Conservation (phyloP, 1,140 invertebrate genomes). For the Drosophila erecta region DNA sequence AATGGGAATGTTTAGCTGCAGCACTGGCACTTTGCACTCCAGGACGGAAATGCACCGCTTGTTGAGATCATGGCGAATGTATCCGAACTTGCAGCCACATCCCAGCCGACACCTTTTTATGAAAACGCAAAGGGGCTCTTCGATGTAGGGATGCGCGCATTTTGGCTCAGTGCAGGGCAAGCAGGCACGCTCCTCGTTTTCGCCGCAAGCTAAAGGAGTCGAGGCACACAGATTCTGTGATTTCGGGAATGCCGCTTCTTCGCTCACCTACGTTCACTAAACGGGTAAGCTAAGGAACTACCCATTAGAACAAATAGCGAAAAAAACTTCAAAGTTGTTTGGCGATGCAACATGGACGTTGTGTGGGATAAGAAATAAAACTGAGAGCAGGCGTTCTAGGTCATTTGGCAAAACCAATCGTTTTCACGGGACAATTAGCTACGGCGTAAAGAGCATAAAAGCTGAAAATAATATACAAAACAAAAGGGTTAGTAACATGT, state of each 20-base stretch:
- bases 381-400: conserved; percentile 10
- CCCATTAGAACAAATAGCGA: conserved; percentile 6
- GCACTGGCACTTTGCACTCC: conserved; percentile 5
- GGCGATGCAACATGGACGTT: conserved; percentile 7
- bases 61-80: conserved; percentile 39
- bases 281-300: neutral
- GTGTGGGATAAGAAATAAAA: conserved; percentile 8
- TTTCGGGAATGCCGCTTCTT: neutral
- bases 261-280: conserved; percentile 37
- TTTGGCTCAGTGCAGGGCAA: conserved; percentile 33
- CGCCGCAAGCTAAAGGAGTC: conserved; percentile 41
- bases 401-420: conserved; percentile 38
- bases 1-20: neutral
- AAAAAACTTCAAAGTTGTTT: conserved; percentile 3
- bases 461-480: no score
- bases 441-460: neutral
- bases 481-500: neutral
- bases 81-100: conserved; percentile 53
- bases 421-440: conserved; percentile 45
- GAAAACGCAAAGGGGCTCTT: neutral
- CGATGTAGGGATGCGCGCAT: conserved; percentile 19
- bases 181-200: conserved; percentile 52
- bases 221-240: neutral
- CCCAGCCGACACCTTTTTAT: conserved; percentile 22
- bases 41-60: conserved; percentile 25